phyloP scores from a whole-genome alignment of 2,113 vertebrate species.

The Arothron firmamentum region DNA sequence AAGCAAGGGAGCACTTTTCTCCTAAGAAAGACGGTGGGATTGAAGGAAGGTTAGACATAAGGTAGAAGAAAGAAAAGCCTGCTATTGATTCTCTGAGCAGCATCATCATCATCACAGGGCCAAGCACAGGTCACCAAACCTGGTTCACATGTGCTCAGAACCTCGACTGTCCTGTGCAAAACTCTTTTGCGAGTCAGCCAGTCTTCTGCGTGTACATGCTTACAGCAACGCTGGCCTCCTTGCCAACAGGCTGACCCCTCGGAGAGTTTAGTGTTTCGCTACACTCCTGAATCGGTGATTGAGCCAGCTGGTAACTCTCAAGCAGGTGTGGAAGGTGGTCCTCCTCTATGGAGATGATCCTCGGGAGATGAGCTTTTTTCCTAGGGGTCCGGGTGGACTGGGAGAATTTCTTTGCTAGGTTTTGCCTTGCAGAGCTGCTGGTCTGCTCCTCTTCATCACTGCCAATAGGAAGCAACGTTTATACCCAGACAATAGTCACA shows the following conservation, averaged over 20 bases:
- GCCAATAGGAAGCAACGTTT: slow-evolving; percentile 1
- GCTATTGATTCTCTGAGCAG: background rate
- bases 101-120: too few relatives aligned
- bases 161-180: too few relatives aligned
- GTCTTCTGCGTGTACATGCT: slow-evolving; percentile 8
- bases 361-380: slow-evolving; percentile 66
- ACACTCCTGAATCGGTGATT: slow-evolving; percentile 59
- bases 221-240: slow-evolving; percentile 75
- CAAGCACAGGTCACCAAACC: too few relatives aligned
- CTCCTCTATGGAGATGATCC: slow-evolving; percentile 95
- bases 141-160: too few relatives aligned
- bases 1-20: slow-evolving; percentile 55
- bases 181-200: too few relatives aligned
- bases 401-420: slow-evolving; percentile 53
- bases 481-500: background rate
- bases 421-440: slow-evolving; percentile 54
- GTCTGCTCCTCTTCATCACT: slow-evolving; percentile 78
- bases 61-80: background rate
- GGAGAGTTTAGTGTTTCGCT: slow-evolving; percentile 71
- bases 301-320: slow-evolving; percentile 61
- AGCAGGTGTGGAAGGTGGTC: slow-evolving; percentile 89
- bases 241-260: slow-evolving; percentile 82
- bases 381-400: slow-evolving; percentile 2
- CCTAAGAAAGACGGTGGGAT: slow-evolving; percentile 68
- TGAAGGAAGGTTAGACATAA: background rate